Evolutionary conservation across 2,888 invertebrate genomes (phyloP).

Genomic region (Dolichomitus sp.): DNA sequence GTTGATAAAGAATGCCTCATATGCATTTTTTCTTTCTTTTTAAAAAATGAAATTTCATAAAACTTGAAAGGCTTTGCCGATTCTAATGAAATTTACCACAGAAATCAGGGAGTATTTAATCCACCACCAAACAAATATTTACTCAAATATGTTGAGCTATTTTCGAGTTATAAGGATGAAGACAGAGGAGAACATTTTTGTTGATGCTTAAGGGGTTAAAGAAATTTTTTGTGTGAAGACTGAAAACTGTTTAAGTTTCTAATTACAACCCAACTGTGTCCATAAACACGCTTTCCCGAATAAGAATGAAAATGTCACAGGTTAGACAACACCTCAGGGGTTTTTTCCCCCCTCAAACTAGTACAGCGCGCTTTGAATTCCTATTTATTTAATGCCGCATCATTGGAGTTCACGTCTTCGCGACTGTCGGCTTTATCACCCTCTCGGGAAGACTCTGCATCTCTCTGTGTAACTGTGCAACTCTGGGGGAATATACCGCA

Average conservation of each 20-base stretch:
- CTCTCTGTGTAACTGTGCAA: slow-evolving; percentile 45
- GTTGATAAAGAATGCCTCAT: too few species aligned
- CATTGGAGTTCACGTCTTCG: slow-evolving; percentile 27
- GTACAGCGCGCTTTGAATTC: slow-evolving; percentile 46
- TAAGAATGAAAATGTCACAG: not conserved
- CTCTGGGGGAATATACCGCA: slow-evolving; percentile 65
- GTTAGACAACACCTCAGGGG: not conserved
- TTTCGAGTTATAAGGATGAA: too few species aligned
- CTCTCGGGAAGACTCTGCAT: slow-evolving; percentile 42
- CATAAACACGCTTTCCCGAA: too few species aligned
- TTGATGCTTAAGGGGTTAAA: too few species aligned
- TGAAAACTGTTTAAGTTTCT: not conserved
- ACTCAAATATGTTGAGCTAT: too few species aligned
- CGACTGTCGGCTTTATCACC: slow-evolving; percentile 29
- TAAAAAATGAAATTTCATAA: not conserved
- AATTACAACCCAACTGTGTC: not conserved
- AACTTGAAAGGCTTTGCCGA: not conserved
- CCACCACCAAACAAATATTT: too few species aligned
- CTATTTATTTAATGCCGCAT: slow-evolving; percentile 77
- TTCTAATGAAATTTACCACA: not conserved
- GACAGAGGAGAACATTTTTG: too few species aligned
- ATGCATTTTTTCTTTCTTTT: too few species aligned
- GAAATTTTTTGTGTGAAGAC: too few species aligned
- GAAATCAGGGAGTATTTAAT: too few species aligned
- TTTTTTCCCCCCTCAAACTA: slow-evolving; percentile 7